A percentile compares a stretch with the other conserved stretches of the same genome.
These are phyloP conservation scores for Limenitis camilla DNA, from an alignment of 2,888 invertebrate species.

Conservation along the genomic window DNA sequence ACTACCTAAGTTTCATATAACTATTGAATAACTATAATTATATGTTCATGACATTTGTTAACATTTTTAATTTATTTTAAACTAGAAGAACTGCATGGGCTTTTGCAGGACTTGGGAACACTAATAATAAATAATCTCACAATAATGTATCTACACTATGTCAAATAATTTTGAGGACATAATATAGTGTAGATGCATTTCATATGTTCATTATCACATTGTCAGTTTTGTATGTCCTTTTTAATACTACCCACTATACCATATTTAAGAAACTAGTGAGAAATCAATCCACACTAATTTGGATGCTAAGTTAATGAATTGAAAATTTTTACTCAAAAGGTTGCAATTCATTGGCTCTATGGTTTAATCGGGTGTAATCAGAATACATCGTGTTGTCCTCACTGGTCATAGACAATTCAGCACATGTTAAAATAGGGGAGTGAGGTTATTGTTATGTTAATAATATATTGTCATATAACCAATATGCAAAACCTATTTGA, in stretches of 20 bases:
- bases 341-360: constrained; percentile 9
- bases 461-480: constrained; percentile 3
- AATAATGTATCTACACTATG: constrained; percentile 7
- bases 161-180: neutral
- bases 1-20: neutral
- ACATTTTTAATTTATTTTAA: neutral
- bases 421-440: constrained; percentile 18
- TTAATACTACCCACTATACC: too few species aligned
- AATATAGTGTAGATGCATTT: constrained; percentile 6
- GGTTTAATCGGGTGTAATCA: constrained; percentile 12
- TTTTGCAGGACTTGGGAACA: constrained; percentile 30
- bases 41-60: neutral
- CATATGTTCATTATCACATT: neutral
- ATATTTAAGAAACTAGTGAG: neutral
- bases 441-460: constrained; percentile 1
- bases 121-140: constrained; percentile 8
- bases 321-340: constrained; percentile 1
- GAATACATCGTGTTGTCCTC: constrained; percentile 47
- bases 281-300: constrained; percentile 5
- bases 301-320: neutral
- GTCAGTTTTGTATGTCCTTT: neutral
- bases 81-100: constrained; percentile 39
- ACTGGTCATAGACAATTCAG: constrained; percentile 59
- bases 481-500: too few species aligned
- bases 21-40: neutral